Percentiles rank a stretch among this genome's conserved stretches.
phyloP scores from a whole-genome alignment of 2,797 vertebrate species.

The Myotis planiceps region DNA sequence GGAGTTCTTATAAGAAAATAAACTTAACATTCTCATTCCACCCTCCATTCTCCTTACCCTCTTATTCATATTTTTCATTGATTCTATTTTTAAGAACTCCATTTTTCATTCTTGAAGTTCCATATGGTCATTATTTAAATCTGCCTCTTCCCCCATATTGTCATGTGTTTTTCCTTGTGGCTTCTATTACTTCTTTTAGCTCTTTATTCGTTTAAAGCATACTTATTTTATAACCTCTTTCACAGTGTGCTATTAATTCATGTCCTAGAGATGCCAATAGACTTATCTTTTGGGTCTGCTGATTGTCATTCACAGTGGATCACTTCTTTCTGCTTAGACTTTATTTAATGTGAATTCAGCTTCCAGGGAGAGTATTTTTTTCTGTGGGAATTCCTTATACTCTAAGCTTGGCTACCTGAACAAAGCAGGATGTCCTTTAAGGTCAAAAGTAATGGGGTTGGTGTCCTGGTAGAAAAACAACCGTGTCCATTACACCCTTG shows the following conservation, averaged over 20 bases:
- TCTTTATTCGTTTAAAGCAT: conserved; percentile 21
- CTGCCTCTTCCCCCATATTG: conserved; percentile 32
- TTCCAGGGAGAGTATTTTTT: neutral
- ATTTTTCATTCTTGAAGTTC: conserved; percentile 43
- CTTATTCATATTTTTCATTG: conserved; percentile 41
- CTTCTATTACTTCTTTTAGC: conserved; percentile 28
- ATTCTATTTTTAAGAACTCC: conserved; percentile 47
- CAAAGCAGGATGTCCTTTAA: neutral
- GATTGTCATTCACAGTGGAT: neutral
- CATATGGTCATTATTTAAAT: conserved; percentile 62
- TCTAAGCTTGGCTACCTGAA: neutral
- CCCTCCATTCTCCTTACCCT: neutral
- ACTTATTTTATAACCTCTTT: conserved; percentile 36
- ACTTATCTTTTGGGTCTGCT: neutral
- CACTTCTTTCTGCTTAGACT: neutral
- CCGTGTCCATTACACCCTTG: neutral
- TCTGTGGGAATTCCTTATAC: neutral
- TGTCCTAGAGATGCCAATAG: neutral
- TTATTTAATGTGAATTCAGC: neutral
- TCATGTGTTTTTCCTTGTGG: neutral
- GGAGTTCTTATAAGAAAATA: conserved; percentile 3
- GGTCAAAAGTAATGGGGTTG: neutral
- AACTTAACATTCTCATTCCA: neutral
- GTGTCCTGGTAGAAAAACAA: neutral
- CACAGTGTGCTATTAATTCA: neutral